Evolutionary conservation across 1,140 invertebrate genomes (phyloP), one percentile per base, ranked within the genome.

Genomic region (Onthophagus taurus): DNA sequence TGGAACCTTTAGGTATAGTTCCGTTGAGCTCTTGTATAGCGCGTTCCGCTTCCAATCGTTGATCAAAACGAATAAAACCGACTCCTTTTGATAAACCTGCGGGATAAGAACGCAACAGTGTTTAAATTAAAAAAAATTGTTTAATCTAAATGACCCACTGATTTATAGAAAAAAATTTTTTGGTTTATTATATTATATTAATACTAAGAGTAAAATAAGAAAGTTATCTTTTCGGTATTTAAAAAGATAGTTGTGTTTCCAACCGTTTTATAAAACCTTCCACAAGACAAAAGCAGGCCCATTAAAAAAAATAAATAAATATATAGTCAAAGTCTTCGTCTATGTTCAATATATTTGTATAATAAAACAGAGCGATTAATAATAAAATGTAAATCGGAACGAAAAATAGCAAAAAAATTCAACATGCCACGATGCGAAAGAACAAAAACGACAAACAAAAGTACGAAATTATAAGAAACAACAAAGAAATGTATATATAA

Each of bases 31-130:
- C 91, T 65, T 97, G 89, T 54, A 99, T 99, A 17, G 96, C 96
- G 31, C 88, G 74, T 67, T 99, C 96, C 4, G 96, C 96, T 69
- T 99, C 95, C 52, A 89, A 78, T 45, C 94, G 83, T 67, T 97
- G 92, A 69, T 99, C 96, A 69, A 98, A 99, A 48, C 96, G 80
- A 58, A 99, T 97, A 71, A 99, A 99, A 34, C 96, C 96, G 49
- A 99, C 96, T 47, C 96, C 96, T 75, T 98, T 98, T 38, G 95
- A 98, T 56, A 97, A 75, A 60, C 94, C 94, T 88, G 24, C 30
- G 31, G 8, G 18, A 39, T 26, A 39, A 39, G 26, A 16, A 36
- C 23, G 34, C 18, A 36, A 18, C 9, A 13, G 34, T 36, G 18
- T 36, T 17, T 9, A 20, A 20, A 20, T 13, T 26, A 7, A 26